Evolutionary conservation across 2,797 vertebrate species (phyloP).

Genomic region (Spea hammondii): DNA sequence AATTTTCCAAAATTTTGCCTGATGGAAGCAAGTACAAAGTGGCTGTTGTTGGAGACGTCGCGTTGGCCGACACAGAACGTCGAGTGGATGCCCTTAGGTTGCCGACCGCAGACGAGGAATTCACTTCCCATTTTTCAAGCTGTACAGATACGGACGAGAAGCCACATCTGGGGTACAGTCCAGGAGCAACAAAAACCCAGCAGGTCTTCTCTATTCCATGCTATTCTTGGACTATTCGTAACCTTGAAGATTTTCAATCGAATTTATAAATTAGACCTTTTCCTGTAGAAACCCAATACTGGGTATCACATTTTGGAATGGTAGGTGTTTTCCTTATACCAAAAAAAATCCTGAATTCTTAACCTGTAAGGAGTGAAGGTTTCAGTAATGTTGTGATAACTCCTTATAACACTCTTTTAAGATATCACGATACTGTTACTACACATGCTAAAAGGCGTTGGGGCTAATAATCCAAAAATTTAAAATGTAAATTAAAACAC

Average conservation of each 20-base stretch:
- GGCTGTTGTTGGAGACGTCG: constrained; percentile 18
- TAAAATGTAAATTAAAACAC: too few relatives aligned
- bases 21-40: constrained; percentile 21
- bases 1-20: constrained; percentile 24
- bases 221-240: constrained; percentile 41
- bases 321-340: neutral
- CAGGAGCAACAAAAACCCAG: constrained; percentile 40
- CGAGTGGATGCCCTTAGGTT: constrained; percentile 28
- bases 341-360: neutral
- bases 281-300: constrained; percentile 9
- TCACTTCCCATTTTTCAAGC: constrained; percentile 38
- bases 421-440: too few relatives aligned
- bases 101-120: constrained; percentile 33
- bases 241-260: constrained; percentile 37
- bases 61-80: constrained; percentile 18
- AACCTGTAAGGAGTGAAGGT: neutral
- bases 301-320: neutral
- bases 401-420: too few relatives aligned
- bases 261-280: constrained; percentile 41
- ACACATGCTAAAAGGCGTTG: too few relatives aligned
- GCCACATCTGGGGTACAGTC: constrained; percentile 28
- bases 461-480: too few relatives aligned
- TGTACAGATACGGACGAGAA: constrained; percentile 40
- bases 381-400: too few relatives aligned
- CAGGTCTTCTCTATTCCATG: constrained; percentile 29